Percentiles rank a stretch among this genome's conserved stretches.
These are phyloP conservation scores for Sinotaia quadrata DNA, from an alignment of 2,888 invertebrate genomes.

Conservation along the genomic window DNA sequence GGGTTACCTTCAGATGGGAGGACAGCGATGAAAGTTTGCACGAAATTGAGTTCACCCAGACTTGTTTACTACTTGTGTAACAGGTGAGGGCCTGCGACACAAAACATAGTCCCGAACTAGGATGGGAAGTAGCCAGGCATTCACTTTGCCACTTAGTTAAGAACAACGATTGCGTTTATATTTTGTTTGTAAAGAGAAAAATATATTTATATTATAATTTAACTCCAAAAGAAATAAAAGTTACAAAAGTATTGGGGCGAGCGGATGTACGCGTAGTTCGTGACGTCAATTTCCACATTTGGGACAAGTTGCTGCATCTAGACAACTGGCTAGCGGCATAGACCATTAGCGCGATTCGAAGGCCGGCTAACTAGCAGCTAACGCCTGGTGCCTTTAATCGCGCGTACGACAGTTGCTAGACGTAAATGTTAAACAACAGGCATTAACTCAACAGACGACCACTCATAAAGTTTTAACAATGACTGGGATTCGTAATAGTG, in stretches of 20 bases:
- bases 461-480: not conserved
- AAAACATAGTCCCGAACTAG: constrained; percentile 43
- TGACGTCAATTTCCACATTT: constrained; percentile 34
- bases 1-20: constrained; percentile 58
- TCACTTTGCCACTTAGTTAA: too few relatives aligned
- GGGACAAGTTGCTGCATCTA: constrained; percentile 30
- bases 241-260: constrained; percentile 20
- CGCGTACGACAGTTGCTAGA: too few relatives aligned
- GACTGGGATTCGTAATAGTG: constrained; percentile 3
- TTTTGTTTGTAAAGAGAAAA: too few relatives aligned
- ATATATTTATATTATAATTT: too few relatives aligned
- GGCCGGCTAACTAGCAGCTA: not conserved
- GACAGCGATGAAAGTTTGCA: constrained; percentile 63
- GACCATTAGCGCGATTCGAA: constrained; percentile 4
- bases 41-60: constrained; percentile 57
- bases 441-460: too few relatives aligned
- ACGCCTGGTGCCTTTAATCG: too few relatives aligned
- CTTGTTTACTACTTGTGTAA: constrained; percentile 41
- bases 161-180: too few relatives aligned
- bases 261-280: constrained; percentile 22
- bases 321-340: too few relatives aligned
- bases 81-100: constrained; percentile 45
- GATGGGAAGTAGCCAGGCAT: too few relatives aligned
- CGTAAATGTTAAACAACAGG: too few relatives aligned
- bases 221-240: too few relatives aligned